Percentiles rank a stretch among this genome's conserved stretches.
Evolutionary conservation across 2,888 invertebrate species (phyloP).

Genomic region (Loripinus fragilis): DNA sequence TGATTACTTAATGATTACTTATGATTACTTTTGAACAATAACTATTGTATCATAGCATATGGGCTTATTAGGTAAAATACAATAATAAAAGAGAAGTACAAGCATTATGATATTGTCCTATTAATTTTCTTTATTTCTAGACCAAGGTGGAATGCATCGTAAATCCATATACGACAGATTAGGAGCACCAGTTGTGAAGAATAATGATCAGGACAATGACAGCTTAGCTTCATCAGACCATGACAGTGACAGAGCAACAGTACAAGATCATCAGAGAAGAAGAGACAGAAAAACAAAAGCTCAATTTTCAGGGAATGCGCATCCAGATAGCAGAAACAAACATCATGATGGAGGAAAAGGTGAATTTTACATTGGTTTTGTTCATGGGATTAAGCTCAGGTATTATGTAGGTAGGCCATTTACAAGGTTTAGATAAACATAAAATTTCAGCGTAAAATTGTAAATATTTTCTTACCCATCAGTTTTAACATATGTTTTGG

Average conservation of each 20-base stretch:
- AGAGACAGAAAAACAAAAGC: conserved; percentile 16
- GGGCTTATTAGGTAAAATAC: too few relatives aligned
- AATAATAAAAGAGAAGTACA: too few relatives aligned
- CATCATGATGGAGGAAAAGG: neutral
- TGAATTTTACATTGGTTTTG: neutral
- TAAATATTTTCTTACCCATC: too few relatives aligned
- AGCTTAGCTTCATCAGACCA: neutral
- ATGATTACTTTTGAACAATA: too few relatives aligned
- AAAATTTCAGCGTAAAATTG: too few relatives aligned
- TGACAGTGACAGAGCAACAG: neutral
- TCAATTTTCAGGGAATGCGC: neutral
- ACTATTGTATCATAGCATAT: too few relatives aligned
- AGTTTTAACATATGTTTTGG: too few relatives aligned
- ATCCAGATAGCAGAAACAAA: neutral
- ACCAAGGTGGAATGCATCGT: conserved; percentile 24
- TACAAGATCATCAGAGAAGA: neutral
- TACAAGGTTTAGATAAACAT: too few relatives aligned
- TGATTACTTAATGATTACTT: too few relatives aligned
- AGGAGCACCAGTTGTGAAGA: conserved; percentile 49
- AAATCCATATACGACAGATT: conserved; percentile 66
- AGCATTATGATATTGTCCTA: neutral
- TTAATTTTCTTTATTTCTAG: conserved; percentile 3
- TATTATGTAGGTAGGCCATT: too few relatives aligned
- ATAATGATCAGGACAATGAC: neutral
- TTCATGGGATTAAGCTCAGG: too few relatives aligned